Evolutionary conservation across 2,888 invertebrate species (phyloP).

Genomic region (Agrotis ipsilon): DNA sequence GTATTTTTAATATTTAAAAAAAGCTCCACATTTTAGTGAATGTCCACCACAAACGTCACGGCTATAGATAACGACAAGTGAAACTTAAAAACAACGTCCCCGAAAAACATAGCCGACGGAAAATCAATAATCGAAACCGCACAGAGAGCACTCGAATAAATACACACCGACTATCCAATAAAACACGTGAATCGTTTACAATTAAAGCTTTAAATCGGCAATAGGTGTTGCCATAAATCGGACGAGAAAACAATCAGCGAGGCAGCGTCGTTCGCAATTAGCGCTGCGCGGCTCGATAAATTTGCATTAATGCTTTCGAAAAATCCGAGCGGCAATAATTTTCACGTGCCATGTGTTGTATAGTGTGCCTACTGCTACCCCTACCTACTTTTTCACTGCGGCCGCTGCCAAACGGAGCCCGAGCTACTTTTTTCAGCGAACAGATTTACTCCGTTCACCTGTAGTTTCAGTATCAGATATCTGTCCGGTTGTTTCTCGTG

Average conservation of each 20-base stretch:
- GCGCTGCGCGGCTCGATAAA: slow-evolving; percentile 90
- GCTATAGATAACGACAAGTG: slow-evolving; percentile 62
- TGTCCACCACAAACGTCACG: slow-evolving; percentile 13
- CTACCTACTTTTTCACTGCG: slow-evolving; percentile 63
- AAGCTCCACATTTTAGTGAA: slow-evolving; percentile 7
- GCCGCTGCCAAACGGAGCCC: slow-evolving; percentile 65
- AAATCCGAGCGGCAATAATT: slow-evolving; percentile 90
- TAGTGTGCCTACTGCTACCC: slow-evolving; percentile 68
- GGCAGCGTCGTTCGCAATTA: slow-evolving; percentile 90
- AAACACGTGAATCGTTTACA: slow-evolving; percentile 91
- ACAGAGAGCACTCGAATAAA: slow-evolving; percentile 87
- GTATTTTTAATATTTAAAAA: slow-evolving; percentile 19
- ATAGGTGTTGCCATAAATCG: slow-evolving; percentile 91
- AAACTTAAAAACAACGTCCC: slow-evolving; percentile 76
- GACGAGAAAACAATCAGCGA: slow-evolving; percentile 90
- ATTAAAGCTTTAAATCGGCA: slow-evolving; percentile 91
- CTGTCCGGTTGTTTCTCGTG: slow-evolving; percentile 55
- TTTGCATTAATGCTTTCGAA: slow-evolving; percentile 91
- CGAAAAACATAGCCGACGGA: slow-evolving; percentile 76
- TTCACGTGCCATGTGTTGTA: slow-evolving; percentile 86
- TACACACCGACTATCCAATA: slow-evolving; percentile 90
- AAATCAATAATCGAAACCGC: slow-evolving; percentile 89
- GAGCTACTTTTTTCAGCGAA: slow-evolving; percentile 58
- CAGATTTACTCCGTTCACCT: slow-evolving; percentile 57
- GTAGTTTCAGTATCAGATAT: slow-evolving; percentile 63